Evolutionary conservation across 92 coral and sea anemone genomes (phyloP), one percentile per base, ranked within the genome.

Genomic region (Zoanthus sansibaricus): DNA sequence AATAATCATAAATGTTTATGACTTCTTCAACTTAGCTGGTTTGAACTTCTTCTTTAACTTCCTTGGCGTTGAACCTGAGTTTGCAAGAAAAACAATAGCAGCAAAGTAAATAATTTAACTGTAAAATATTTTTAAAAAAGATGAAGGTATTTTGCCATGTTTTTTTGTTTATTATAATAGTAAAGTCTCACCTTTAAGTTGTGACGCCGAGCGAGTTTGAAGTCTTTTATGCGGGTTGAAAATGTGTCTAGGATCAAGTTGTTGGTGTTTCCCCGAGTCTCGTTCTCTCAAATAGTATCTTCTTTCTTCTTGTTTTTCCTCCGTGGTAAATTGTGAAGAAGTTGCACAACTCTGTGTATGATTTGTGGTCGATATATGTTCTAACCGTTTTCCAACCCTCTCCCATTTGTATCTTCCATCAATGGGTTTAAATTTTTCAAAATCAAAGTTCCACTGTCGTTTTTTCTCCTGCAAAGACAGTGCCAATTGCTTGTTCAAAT

Each of bases 341-440:
- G 85, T 80, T 45, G 48, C 58, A 66, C 85, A 46, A 44, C 58
- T 42, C 64, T 62, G 73, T 49, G 64, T 51, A 4, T 12, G 64
- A 31, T 21, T 76, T 32, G 82, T 17, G 6, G 75, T 6, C 13
- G 59, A 4, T 45, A 76, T 64, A 76, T 76, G 82, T 66, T 91
- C 93, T 32, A 94, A 75, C 51, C 98, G 87, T 55, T 89, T 93
- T 0, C 93, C 95, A 12, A 96, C 95, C 48, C 95, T 88, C 56
- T 94, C 92, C 99, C 99, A 96, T 42, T 91, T 93, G 79, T 87
- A 96, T 15, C 99, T 86, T 31, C 99, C 99, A n/a, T 92, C 91
- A 0, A 96, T 90, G 32, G 99, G 99, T 85, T 91, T 72, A 55
- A 86, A 92, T 69, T 92, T 92, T 69, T 94, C 94, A 91, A 96